phyloP scores from a whole-genome alignment of 2,888 invertebrate species.

The Cerastis rubricosa region DNA sequence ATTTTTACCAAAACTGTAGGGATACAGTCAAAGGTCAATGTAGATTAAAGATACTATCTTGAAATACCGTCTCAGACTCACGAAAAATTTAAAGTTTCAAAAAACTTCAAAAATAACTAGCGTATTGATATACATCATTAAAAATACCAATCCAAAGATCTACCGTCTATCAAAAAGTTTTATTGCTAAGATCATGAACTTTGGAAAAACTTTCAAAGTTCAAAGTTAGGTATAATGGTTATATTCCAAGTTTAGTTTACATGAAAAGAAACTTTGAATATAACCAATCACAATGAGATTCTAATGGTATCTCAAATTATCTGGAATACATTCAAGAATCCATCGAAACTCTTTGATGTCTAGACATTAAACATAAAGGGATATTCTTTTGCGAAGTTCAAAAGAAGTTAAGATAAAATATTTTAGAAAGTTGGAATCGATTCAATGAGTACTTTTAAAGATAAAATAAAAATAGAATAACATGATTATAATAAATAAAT shows the following conservation, averaged over 20 bases:
- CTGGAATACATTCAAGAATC: slow-evolving; percentile 21
- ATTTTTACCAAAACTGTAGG: too few species aligned
- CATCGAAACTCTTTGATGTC: slow-evolving; percentile 30
- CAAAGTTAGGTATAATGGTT: neutral
- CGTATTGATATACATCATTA: neutral
- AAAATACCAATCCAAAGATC: neutral
- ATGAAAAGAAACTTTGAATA: neutral
- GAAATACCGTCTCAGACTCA: neutral
- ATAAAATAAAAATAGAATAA: neutral
- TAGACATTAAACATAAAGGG: slow-evolving; percentile 18
- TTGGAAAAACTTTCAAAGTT: neutral
- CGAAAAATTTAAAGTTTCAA: neutral
- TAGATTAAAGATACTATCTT: neutral
- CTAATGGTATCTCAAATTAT: slow-evolving; percentile 4
- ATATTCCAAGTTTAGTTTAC: neutral
- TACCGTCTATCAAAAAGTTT: neutral
- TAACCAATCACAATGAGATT: slow-evolving; percentile 4
- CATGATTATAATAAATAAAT: too few species aligned
- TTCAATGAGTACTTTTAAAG: slow-evolving; percentile 21
- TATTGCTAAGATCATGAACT: neutral
- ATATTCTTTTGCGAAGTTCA: slow-evolving; percentile 19
- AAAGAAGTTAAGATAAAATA: slow-evolving; percentile 24
- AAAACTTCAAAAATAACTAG: neutral
- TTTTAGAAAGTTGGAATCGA: slow-evolving; percentile 3
- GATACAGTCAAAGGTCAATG: too few species aligned